Evolutionary conservation across 2,113 vertebrate species (phyloP).

Genomic region (Panthera tigris): DNA sequence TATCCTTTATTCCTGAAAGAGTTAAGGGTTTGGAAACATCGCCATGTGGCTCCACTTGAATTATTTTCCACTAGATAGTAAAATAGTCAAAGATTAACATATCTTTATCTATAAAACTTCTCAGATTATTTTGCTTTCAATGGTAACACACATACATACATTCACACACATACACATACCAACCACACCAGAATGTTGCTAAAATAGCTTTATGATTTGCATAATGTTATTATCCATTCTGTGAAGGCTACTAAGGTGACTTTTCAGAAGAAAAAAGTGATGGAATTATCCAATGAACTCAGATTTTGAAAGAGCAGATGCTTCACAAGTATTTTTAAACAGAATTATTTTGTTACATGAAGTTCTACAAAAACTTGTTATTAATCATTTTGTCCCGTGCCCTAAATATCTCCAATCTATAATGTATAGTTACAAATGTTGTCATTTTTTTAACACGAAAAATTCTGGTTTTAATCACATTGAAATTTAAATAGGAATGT

Average conservation of each 20-base stretch:
- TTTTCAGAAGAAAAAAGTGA: neutral
- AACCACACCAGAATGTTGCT: neutral
- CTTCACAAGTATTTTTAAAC: slow-evolving; percentile 35
- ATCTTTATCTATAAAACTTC: neutral
- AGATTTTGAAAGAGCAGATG: slow-evolving; percentile 38
- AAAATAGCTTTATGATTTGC: neutral
- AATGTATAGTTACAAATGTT: neutral
- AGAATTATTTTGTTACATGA: slow-evolving; percentile 9
- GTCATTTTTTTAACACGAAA: slow-evolving; percentile 49
- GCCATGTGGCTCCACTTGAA: neutral
- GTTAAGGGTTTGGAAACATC: neutral
- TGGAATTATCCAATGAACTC: slow-evolving; percentile 2
- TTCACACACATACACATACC: neutral
- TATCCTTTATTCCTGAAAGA: neutral
- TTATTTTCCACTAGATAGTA: neutral
- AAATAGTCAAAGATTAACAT: slow-evolving; percentile 13
- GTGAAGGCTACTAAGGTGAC: neutral
- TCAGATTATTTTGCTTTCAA: neutral
- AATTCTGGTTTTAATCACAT: neutral
- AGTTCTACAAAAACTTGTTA: neutral
- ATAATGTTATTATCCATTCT: neutral
- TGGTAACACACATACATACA: neutral
- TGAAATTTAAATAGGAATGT: slow-evolving; percentile 62
- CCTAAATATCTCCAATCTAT: neutral
- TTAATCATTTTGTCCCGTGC: neutral